A percentile compares a stretch with the other conserved stretches of the same genome.
Evolutionary conservation across 2,797 vertebrate genomes (phyloP).

Genomic region (Paguma larvata): DNA sequence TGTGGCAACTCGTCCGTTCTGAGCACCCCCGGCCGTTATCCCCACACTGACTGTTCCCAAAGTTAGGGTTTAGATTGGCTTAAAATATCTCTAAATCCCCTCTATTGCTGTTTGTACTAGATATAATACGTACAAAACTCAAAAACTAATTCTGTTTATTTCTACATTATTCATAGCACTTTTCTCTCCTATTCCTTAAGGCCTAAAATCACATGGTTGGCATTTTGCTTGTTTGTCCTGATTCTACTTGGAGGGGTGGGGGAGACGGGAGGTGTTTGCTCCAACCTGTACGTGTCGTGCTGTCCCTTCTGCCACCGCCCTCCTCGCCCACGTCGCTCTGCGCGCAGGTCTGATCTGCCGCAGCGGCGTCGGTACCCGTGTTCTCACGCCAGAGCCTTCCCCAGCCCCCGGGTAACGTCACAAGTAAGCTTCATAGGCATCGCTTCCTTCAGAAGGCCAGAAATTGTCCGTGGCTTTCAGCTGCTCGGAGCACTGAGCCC

Average conservation of each 20-base stretch:
- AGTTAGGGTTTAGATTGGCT: not conserved
- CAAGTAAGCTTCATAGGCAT: not conserved
- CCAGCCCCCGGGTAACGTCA: not conserved
- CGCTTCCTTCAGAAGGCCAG: constrained; percentile 9
- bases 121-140: not conserved
- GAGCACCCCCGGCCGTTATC: not conserved
- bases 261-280: accelerated
- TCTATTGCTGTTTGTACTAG: not conserved
- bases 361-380: not conserved
- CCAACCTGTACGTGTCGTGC: too few relatives aligned
- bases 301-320: not conserved
- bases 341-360: not conserved
- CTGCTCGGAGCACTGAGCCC: not conserved
- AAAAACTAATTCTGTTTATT: not conserved
- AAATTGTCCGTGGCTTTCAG: not conserved
- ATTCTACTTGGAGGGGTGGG: not conserved
- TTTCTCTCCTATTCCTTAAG: not conserved
- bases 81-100: not conserved
- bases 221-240: not conserved
- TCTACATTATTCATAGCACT: not conserved
- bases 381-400: not conserved
- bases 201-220: not conserved
- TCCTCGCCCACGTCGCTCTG: not conserved
- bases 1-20: not conserved
- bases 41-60: not conserved